Evolutionary conservation across 2,888 invertebrate genomes (phyloP), one percentile per base, ranked within the genome.

Genomic region (Balanococcus diminutus): DNA sequence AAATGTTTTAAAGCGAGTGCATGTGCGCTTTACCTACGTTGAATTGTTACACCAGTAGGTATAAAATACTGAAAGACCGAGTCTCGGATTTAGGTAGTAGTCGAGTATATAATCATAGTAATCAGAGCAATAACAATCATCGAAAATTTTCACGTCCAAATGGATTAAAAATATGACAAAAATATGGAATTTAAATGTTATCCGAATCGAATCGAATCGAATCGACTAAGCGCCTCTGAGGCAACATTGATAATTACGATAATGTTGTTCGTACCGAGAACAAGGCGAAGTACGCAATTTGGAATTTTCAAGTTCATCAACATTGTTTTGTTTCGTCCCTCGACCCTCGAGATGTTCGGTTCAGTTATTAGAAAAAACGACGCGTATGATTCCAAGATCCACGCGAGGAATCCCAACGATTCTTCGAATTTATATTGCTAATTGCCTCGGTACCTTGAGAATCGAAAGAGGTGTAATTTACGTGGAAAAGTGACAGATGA

Each of bases 381-480:
- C 42, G 14, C 3, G 42, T 42, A 42, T 42, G 42, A 42, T 42
- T 42, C 42, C 14, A 42, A 42, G 42, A 14, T 42, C 42, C 14
- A 42, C 11, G 42, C 16, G 42, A 14, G 42, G 42, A 42, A 42
- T 42, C 42, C 22, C 56, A 22, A 56, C 56, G 19, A 56, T 72
- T 72, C 72, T 72, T 72, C 72, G 72, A 72, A 72, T 72, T 72
- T 31, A 31, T 72, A 72, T 72, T 3, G 42, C 16, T 72, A 72
- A 72, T 72, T 31, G 22, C 72, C 36, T 42, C 42, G 42, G 42
- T 1, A 0, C 14, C 42, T 42, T 42, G n/a, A n/a, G n/a, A n/a
- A n/a, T 56, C 72, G 8, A 72, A 2, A 72, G 14, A 31, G 25
- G 31, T 72, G 72, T 72, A 72, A 72, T 72, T 72, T 72, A 72